Conservation (phyloP, 2,113 vertebrate species). For the Lagenorhynchus albirostris region DNA sequence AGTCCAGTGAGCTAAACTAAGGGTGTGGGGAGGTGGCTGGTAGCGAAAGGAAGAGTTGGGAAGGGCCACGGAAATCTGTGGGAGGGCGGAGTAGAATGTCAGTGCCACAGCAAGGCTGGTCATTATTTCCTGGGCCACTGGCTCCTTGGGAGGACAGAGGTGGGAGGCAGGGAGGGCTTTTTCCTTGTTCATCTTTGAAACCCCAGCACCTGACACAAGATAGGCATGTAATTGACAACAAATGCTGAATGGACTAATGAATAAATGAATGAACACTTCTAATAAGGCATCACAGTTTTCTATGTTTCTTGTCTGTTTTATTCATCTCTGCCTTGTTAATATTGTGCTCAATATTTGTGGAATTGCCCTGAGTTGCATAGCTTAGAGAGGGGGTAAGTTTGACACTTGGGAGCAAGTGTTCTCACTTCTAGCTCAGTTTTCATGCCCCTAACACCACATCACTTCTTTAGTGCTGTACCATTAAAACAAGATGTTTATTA, state of each 20-base stretch:
- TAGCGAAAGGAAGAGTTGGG: neutral
- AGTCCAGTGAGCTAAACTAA: neutral
- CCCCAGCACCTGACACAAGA: neutral
- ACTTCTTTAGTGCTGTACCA: neutral
- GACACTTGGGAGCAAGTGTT: neutral
- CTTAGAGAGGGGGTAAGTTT: neutral
- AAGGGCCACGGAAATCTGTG: neutral
- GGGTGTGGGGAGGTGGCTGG: neutral
- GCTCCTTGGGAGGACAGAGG: neutral
- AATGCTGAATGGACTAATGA: neutral
- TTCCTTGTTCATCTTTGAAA: neutral
- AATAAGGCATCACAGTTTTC: neutral
- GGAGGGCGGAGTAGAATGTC: neutral
- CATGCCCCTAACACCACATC: neutral
- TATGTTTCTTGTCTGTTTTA: neutral
- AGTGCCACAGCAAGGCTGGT: neutral
- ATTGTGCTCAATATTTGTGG: neutral
- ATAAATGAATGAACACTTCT: neutral
- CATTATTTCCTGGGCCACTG: neutral
- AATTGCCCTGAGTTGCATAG: neutral
- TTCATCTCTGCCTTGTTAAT: neutral
- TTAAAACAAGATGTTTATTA: neutral
- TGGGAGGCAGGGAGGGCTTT: neutral
- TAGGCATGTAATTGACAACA: neutral
- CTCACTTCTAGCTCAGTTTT: neutral